phyloP scores from a whole-genome alignment of 1,140 invertebrate genomes.

The Vanessa tameamea region DNA sequence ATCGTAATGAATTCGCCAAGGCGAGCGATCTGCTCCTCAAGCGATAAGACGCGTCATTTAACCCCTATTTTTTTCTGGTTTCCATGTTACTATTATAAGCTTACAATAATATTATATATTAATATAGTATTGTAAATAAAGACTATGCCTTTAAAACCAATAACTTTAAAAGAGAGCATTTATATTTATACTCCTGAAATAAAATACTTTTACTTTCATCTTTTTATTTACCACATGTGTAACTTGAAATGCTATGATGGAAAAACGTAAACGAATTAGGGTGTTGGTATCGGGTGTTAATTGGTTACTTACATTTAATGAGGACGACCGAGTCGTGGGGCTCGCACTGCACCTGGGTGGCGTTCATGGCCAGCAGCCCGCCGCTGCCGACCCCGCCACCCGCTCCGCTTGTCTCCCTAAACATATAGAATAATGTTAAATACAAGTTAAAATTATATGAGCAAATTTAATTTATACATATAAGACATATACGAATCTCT shows the following conservation, averaged over 20 bases:
- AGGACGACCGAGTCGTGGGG: conserved; percentile 77
- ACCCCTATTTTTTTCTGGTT: too few relatives aligned
- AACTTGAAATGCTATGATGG: neutral
- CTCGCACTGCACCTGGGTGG: conserved; percentile 79
- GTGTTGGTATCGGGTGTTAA: conserved; percentile 18
- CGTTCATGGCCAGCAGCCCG: conserved; percentile 78
- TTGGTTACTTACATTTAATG: conserved; percentile 73
- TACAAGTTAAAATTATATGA: too few relatives aligned
- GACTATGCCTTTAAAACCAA: neutral
- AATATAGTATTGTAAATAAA: neutral
- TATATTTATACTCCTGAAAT: too few relatives aligned
- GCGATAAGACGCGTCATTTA: too few relatives aligned
- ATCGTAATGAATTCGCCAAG: too few relatives aligned
- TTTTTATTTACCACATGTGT: neutral
- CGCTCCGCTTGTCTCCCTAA: conserved; percentile 69
- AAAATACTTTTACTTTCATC: neutral
- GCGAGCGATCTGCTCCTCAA: too few relatives aligned
- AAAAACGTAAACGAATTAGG: conserved; percentile 2
- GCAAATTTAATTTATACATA: too few relatives aligned
- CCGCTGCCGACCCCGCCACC: conserved; percentile 74
- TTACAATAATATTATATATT: too few relatives aligned
- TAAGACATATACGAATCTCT: too few relatives aligned
- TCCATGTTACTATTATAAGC: too few relatives aligned
- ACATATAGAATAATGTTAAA: conserved; percentile 19
- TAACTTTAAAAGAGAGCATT: too few relatives aligned